Evolutionary conservation across 2,797 vertebrate species (phyloP).

Genomic region (Gambusia yucatana): DNA sequence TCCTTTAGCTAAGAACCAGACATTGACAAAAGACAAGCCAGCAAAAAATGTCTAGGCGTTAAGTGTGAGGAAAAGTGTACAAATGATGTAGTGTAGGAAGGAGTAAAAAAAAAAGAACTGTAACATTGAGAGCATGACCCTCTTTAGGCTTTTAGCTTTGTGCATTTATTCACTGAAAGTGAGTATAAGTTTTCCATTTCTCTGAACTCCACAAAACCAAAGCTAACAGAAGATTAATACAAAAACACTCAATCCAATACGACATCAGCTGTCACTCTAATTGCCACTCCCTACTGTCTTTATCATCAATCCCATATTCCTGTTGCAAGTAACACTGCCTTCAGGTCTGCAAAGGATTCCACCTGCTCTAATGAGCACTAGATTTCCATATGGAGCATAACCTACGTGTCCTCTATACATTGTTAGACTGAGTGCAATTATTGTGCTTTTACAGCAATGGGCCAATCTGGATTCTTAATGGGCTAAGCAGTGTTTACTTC

Average conservation of each 20-base stretch:
- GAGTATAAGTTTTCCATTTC: constrained; percentile 30
- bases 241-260: constrained; percentile 46
- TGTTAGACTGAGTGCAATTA: constrained; percentile 42
- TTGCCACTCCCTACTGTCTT: constrained; percentile 65
- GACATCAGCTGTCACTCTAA: constrained; percentile 73
- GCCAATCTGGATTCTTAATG: constrained; percentile 70
- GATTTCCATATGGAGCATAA: constrained; percentile 58
- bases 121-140: constrained; percentile 33
- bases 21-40: constrained; percentile 34
- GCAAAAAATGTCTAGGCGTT: constrained; percentile 18
- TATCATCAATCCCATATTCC: constrained; percentile 62
- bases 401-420: constrained; percentile 41
- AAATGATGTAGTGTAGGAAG: constrained; percentile 22
- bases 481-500: constrained; percentile 77
- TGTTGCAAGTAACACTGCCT: constrained; percentile 58
- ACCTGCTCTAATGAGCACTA: constrained; percentile 66
- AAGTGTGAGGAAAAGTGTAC: constrained; percentile 26
- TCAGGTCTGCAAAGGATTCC: constrained; percentile 37
- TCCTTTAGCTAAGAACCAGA: constrained; percentile 35
- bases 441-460: constrained; percentile 43
- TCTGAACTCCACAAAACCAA: constrained; percentile 51
- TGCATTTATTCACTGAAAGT: constrained; percentile 38
- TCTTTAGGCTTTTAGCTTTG: constrained; percentile 56
- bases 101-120: constrained; percentile 11
- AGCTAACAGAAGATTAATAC: constrained; percentile 66